These are phyloP conservation scores for Catocala sponsa DNA, from an alignment of 2,888 invertebrate genomes.

Conservation along the genomic window DNA sequence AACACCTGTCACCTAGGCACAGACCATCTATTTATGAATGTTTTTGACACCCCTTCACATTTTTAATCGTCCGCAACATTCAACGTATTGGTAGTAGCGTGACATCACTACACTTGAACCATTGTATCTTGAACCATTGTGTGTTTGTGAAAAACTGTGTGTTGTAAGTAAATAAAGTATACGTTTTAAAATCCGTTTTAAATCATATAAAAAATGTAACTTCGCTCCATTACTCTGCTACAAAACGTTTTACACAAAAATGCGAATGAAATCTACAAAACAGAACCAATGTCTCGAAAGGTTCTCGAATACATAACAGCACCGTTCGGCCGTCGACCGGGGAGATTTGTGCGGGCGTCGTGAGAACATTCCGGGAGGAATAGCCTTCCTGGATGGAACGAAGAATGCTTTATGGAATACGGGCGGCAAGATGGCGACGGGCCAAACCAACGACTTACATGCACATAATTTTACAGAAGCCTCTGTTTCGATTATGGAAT, in stretches of 20 bases:
- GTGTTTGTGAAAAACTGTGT: no score
- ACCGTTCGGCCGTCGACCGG: slow-evolving; percentile 51
- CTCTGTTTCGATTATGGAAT: not conserved
- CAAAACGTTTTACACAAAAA: slow-evolving; percentile 29
- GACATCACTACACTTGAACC: no score
- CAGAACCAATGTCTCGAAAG: slow-evolving; percentile 61
- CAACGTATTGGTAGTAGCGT: no score
- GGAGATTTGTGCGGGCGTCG: slow-evolving; percentile 70
- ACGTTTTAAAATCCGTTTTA: not conserved
- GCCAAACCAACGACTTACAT: not conserved
- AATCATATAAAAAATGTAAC: not conserved
- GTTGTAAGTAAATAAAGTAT: no score
- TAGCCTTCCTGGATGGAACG: slow-evolving; percentile 12
- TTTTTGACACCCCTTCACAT: no score
- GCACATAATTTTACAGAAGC: slow-evolving; percentile 7
- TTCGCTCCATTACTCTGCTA: not conserved
- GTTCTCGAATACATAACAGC: slow-evolving; percentile 57
- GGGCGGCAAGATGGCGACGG: slow-evolving; percentile 2
- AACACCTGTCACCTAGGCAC: no score
- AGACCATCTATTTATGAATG: no score
- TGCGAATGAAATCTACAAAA: slow-evolving; percentile 50
- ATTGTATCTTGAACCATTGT: no score
- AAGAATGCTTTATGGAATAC: slow-evolving; percentile 29
- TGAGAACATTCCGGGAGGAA: slow-evolving; percentile 55
- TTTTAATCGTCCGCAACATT: no score